A percentile compares a stretch with the other conserved stretches of the same genome.
These are phyloP conservation scores for Burhinus bistriatus DNA, from an alignment of 2,113 vertebrate genomes.

Conservation along the genomic window DNA sequence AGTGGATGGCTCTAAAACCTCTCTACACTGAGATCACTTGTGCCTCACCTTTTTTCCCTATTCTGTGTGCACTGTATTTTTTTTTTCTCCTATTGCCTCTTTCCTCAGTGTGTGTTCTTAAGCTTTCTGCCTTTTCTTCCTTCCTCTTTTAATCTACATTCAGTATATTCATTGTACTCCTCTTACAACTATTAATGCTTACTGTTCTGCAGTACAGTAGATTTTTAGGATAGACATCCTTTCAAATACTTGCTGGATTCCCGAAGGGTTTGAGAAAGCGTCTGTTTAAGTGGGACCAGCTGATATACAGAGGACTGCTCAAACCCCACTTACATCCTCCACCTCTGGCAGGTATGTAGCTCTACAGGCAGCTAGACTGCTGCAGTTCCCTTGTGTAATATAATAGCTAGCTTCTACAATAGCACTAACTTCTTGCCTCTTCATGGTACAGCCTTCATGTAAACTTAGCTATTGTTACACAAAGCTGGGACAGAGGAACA, in stretches of 20 bases:
- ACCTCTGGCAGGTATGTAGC: background rate
- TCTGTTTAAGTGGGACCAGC: background rate
- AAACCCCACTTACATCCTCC: background rate
- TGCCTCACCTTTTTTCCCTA: background rate
- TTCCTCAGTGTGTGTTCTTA: background rate
- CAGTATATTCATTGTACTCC: background rate
- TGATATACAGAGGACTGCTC: background rate
- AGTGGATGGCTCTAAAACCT: background rate
- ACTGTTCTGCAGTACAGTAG: background rate
- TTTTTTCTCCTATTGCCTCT: background rate
- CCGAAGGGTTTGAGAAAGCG: background rate
- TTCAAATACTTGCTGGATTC: background rate
- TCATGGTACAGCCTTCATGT: rapidly evolving
- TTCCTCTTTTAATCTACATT: background rate
- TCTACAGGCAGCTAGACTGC: background rate
- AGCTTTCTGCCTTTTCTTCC: background rate
- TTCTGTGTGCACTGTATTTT: background rate
- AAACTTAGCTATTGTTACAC: background rate
- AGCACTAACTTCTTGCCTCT: background rate
- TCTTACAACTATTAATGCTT: background rate
- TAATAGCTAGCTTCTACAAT: background rate
- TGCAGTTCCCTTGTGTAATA: background rate
- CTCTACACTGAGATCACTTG: rapidly evolving
- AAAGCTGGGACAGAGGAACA: background rate
- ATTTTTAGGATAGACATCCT: background rate